Evolutionary conservation across 2,797 vertebrate species (phyloP).

Genomic region (Microhierax caerulescens): DNA sequence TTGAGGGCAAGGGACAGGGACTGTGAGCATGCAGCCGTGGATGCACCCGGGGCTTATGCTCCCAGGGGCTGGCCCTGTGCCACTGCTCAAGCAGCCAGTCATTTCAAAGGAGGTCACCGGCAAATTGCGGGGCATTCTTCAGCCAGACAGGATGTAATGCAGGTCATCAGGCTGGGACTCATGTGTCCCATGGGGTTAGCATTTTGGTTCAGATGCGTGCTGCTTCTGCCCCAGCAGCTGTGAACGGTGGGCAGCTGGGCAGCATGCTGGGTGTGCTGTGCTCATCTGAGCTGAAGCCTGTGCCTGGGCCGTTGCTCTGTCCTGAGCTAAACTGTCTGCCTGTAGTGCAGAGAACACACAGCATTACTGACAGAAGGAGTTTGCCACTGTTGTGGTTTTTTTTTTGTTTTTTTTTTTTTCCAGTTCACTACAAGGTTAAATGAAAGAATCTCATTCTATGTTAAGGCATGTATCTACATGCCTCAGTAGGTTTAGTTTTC

Average conservation of each 20-base stretch:
- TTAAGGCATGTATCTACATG: fast-evolving
- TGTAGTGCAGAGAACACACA: neutral
- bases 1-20: neutral
- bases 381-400: neutral
- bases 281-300: fast-evolving
- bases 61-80: neutral
- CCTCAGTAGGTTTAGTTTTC: neutral
- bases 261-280: fast-evolving
- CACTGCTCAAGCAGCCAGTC: neutral
- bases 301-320: fast-evolving
- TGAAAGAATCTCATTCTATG: neutral
- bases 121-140: neutral
- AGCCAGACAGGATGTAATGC: fast-evolving
- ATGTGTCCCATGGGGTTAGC: fast-evolving
- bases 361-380: neutral
- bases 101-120: neutral
- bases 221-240: neutral
- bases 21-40: neutral
- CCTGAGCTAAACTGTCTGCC: neutral
- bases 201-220: neutral
- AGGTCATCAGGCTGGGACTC: neutral
- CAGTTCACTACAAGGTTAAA: neutral
- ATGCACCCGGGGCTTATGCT: fast-evolving
- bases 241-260: neutral
- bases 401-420: neutral